Conservation (phyloP, 1,140 invertebrate genomes). For the Nomia melanderi region DNA sequence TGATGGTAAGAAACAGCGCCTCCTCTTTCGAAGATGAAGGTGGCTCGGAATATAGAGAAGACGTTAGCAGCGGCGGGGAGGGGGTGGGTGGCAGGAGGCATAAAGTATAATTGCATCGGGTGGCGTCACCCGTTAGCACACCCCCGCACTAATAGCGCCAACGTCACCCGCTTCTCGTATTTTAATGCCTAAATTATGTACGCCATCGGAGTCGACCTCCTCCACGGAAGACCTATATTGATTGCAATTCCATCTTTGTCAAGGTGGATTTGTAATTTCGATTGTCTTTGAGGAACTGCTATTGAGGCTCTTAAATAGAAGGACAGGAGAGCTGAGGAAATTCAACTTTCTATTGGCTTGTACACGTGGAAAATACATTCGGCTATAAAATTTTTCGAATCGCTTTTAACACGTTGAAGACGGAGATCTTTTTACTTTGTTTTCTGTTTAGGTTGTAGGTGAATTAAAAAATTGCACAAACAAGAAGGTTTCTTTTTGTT, state of each 20-base stretch:
- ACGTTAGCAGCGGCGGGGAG: conserved; percentile 50
- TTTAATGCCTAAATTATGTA: conserved; percentile 81
- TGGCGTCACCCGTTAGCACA: conserved; percentile 76
- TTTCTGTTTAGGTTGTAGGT: no score
- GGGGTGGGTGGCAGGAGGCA: conserved; percentile 75
- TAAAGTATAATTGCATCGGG: conserved; percentile 81
- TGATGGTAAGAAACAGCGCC: conserved; percentile 51
- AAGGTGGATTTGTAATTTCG: conserved; percentile 29
- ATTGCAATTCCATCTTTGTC: conserved; percentile 50
- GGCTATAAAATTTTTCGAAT: no score
- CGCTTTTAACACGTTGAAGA: no score
- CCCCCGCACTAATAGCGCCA: conserved; percentile 74
- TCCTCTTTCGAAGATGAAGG: conserved; percentile 44
- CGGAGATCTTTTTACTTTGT: no score
- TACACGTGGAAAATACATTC: no score
- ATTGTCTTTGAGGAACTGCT: conserved; percentile 15
- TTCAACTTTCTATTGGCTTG: no score
- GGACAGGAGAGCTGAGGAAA: no score
- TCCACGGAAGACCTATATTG: conserved; percentile 52
- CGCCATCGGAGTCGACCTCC: conserved; percentile 69
- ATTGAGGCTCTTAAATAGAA: conserved; percentile 9
- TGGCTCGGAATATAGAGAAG: conserved; percentile 57
- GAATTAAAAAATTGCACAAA: no score
- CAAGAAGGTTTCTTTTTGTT: no score
- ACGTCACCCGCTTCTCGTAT: conserved; percentile 72